These are phyloP conservation scores for Gortyna flavago DNA, from an alignment of 2,888 invertebrate species.

Conservation along the genomic window DNA sequence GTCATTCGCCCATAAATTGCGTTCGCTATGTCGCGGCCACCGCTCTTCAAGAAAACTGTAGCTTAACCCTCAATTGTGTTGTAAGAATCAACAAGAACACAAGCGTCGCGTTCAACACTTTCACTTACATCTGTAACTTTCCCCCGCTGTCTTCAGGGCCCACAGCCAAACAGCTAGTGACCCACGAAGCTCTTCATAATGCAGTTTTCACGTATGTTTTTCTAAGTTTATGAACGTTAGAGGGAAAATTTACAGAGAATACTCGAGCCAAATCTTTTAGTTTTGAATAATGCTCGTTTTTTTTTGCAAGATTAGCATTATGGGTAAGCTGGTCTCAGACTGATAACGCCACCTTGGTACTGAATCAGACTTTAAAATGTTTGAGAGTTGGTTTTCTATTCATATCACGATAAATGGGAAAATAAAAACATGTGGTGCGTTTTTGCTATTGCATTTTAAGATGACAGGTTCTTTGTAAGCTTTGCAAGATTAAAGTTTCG, in stretches of 20 bases:
- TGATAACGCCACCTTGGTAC: conserved; percentile 38
- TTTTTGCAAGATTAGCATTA: conserved; percentile 63
- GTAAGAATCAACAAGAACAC: background rate
- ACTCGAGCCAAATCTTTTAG: conserved; percentile 70
- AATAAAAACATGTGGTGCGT: conserved; percentile 11
- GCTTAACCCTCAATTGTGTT: background rate
- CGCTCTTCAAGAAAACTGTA: background rate
- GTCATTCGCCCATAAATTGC: background rate
- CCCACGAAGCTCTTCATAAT: conserved; percentile 70
- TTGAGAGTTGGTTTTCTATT: conserved; percentile 32
- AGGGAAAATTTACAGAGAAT: conserved; percentile 72
- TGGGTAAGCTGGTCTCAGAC: conserved; percentile 63
- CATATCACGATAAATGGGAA: conserved; percentile 17
- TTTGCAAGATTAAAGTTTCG: background rate
- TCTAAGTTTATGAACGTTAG: conserved; percentile 74
- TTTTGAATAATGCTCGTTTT: conserved; percentile 67
- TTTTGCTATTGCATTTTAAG: conserved; percentile 7
- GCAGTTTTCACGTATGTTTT: conserved; percentile 78
- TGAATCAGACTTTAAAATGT: conserved; percentile 58
- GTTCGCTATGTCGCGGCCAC: background rate
- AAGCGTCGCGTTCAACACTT: background rate
- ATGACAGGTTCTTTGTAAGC: conserved; percentile 7
- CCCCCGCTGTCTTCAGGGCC: conserved; percentile 41
- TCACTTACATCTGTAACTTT: background rate
- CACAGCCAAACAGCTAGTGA: conserved; percentile 62